Conservation (phyloP, 2,113 vertebrate species). For the Phalacrocorax brasilianus region DNA sequence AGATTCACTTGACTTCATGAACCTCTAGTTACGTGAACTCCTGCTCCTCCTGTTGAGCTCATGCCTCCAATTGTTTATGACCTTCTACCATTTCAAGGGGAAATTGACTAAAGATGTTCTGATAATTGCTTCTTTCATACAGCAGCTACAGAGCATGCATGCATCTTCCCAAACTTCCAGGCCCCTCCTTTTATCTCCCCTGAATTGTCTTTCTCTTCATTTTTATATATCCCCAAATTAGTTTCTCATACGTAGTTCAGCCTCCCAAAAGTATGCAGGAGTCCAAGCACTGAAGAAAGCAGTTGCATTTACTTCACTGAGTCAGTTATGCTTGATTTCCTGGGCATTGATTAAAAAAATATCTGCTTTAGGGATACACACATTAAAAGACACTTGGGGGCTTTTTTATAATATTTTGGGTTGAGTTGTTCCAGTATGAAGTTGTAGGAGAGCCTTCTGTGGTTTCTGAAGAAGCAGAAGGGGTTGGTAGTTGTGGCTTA, state of each 20-base stretch:
- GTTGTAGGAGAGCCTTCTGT: background rate
- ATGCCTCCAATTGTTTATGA: background rate
- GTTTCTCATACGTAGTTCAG: background rate
- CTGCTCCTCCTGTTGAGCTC: background rate
- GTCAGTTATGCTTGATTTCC: background rate
- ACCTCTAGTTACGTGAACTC: background rate
- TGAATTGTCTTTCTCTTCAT: background rate
- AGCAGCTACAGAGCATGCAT: background rate
- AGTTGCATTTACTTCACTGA: background rate
- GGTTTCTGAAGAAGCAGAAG: background rate
- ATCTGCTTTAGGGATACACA: background rate
- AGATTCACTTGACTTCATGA: background rate
- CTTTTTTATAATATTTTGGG: background rate
- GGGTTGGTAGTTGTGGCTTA: background rate
- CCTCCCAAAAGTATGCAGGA: background rate
- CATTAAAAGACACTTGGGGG: background rate
- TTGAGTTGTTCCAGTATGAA: background rate
- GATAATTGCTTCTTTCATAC: background rate
- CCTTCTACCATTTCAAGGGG: fast-evolving
- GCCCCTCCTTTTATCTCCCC: background rate
- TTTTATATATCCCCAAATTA: background rate
- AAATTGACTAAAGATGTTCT: background rate
- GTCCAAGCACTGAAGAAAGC: background rate
- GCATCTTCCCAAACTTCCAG: background rate
- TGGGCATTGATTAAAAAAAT: background rate